These are phyloP conservation scores for Platorchestia sp. DNA, from an alignment of 1,140 invertebrate genomes.

Conservation along the genomic window DNA sequence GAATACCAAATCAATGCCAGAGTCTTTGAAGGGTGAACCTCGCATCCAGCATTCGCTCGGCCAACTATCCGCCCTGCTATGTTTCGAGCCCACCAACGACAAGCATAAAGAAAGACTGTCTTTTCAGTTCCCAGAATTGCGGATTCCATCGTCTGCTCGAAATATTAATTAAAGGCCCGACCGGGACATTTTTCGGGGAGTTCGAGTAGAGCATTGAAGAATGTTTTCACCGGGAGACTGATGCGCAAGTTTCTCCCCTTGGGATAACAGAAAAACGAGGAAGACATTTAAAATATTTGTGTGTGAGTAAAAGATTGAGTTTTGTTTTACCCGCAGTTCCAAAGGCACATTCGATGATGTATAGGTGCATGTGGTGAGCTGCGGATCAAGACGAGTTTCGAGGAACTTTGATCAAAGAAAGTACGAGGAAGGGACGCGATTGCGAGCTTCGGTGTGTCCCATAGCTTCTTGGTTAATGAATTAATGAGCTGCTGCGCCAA, in stretches of 20 bases:
- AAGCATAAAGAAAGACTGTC: background rate
- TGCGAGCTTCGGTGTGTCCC: no score
- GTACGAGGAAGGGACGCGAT: no score
- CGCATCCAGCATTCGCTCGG: background rate
- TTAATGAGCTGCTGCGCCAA: no score
- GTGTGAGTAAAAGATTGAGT: background rate
- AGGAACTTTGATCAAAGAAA: no score
- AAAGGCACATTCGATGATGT: background rate
- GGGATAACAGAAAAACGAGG: background rate
- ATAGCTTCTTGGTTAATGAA: no score
- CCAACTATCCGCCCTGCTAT: background rate
- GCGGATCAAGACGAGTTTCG: background rate
- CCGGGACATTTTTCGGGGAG: background rate
- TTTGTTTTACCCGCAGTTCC: background rate
- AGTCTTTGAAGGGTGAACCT: background rate
- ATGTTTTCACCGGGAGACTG: background rate
- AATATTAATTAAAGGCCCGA: constrained; percentile 28
- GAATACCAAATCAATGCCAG: background rate
- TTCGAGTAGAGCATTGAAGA: background rate
- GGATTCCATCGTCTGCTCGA: constrained; percentile 37
- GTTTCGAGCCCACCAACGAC: background rate
- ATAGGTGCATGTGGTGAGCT: background rate
- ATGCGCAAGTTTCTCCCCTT: background rate
- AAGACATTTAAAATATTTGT: background rate
- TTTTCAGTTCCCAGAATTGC: background rate